Percentiles rank a stretch among this genome's conserved stretches.
Evolutionary conservation across 2,113 vertebrate species (phyloP).

Genomic region (Sceloporus undulatus): DNA sequence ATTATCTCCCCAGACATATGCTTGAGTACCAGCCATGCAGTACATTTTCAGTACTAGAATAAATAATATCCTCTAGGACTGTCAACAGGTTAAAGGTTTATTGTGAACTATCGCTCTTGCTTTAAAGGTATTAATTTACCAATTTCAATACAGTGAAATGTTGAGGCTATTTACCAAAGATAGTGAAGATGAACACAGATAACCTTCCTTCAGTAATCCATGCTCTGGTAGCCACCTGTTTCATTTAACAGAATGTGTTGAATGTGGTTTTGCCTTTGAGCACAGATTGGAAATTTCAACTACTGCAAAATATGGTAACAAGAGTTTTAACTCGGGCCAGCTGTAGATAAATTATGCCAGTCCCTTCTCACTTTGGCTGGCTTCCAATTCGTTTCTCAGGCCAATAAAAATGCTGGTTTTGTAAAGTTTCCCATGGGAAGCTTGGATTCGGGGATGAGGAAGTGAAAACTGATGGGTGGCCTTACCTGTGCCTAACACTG

Average conservation of each 20-base stretch:
- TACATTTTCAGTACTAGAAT: conserved; percentile 24
- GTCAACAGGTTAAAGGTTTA: conserved; percentile 13
- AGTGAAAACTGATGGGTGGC: too few relatives aligned
- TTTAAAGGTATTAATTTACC: conserved; percentile 8
- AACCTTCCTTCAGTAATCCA: background rate
- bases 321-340: background rate
- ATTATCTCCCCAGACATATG: conserved; percentile 68
- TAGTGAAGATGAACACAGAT: conserved; percentile 12
- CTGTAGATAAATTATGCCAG: background rate
- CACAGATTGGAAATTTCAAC: background rate
- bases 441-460: too few relatives aligned
- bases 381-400: background rate
- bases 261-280: background rate
- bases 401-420: background rate
- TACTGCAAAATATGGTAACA: background rate
- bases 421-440: background rate
- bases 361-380: background rate
- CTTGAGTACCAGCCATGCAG: conserved; percentile 67
- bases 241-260: background rate
- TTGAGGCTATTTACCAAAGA: background rate
- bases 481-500: too few relatives aligned
- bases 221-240: background rate
- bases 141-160: background rate
- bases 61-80: conserved; percentile 8
- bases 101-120: conserved; percentile 14